Evolutionary conservation across 92 coral and sea anemone genomes (phyloP), one percentile per base, ranked within the genome.

Genomic region (Parazoanthus swiftii): DNA sequence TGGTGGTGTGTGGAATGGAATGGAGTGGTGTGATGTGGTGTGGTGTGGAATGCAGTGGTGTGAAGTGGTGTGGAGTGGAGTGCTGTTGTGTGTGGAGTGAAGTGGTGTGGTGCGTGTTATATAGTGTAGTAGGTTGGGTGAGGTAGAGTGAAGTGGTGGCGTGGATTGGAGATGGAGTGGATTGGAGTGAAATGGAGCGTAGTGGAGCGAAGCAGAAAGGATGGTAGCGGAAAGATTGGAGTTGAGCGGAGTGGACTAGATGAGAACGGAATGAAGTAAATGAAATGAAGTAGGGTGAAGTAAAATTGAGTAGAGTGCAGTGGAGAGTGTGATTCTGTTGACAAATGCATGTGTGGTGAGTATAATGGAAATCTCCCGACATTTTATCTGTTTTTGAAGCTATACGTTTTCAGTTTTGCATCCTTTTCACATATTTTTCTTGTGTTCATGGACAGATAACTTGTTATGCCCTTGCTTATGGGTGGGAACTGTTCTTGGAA

Each of bases 401-500:
- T 8, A 10, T 15, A 39, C 65, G 48, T 51, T n/a, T 39, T 80
- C 4, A 36, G 63, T 82, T 54, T 66, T 35, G 51, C 35, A 48
- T 63, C 35, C n/a, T 29, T 1, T 29, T 70, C 20, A 25, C 54
- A 20, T 39, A 20, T 67, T 89, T 38, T 88, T 80, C 7, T 56
- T 16, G 10, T 51, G 73, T 38, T 70, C 80, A 16, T 89, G 23
- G n/a, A 23, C 85, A 97, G 99, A 97, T 82, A 89, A 86, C 88
- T 89, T 93, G 85, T 79, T 97, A 58, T 92, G 93, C 77, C 99
- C 99, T 6, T 95, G 99, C 82, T 56, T 97, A 82, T 93, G 98
- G 91, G 98, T 95, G 10, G 99, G 99, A 26, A 97, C 99, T 23
- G 94, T 92, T 0, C 88, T 91, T 23, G 99, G 99, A 6, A 93